phyloP scores from a whole-genome alignment of 2,113 vertebrate species.

The Sinocyclocheilus anshuiensis region DNA sequence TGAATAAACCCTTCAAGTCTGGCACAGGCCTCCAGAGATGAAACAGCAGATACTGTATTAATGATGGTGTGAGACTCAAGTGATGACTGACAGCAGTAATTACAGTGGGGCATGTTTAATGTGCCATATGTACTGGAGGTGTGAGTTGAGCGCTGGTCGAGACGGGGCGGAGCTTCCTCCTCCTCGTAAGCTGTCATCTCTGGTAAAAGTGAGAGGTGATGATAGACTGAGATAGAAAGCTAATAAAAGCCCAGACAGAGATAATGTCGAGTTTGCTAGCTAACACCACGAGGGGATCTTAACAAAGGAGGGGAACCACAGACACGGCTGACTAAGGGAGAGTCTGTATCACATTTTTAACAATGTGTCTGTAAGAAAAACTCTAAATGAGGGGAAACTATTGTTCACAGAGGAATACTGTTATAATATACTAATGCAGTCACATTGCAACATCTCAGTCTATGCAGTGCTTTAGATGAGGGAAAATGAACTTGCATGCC shows the following conservation, averaged over 20 bases:
- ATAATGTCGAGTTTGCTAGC: constrained; percentile 19
- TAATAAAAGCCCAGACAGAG: constrained; percentile 33
- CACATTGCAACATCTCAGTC: not conserved
- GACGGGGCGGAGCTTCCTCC: constrained; percentile 1
- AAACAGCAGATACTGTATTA: not conserved
- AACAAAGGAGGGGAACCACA: not conserved
- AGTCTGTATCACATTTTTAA: not conserved
- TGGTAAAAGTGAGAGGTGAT: constrained; percentile 16
- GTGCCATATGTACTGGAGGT: not conserved
- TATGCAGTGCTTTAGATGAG: no score
- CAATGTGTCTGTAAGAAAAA: not conserved
- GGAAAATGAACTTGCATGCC: no score
- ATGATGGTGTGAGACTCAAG: not conserved
- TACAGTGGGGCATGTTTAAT: not conserved
- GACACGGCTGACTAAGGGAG: not conserved
- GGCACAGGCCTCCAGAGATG: not conserved
- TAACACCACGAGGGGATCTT: constrained; percentile 3
- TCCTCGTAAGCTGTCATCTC: not conserved
- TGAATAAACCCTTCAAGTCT: not conserved
- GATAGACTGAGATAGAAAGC: constrained; percentile 20
- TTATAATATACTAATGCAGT: not conserved
- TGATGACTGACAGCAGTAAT: not conserved
- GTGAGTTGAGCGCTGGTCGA: not conserved
- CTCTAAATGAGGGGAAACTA: not conserved
- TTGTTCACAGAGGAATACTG: not conserved